Evolutionary conservation across 2,797 vertebrate genomes (phyloP).

Genomic region (Fratercula arctica): DNA sequence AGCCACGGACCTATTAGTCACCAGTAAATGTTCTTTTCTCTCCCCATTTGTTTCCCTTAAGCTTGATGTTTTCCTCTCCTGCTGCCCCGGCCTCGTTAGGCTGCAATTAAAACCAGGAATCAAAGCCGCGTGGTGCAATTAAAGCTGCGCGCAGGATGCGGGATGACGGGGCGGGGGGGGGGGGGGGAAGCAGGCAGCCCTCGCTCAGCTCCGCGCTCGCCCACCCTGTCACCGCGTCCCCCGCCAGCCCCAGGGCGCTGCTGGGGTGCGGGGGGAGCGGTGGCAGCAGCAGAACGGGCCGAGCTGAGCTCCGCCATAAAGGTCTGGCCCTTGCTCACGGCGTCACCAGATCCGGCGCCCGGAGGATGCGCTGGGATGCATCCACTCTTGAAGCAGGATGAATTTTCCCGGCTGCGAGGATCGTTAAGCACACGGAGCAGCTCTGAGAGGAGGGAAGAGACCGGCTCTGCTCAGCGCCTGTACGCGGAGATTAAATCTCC

Average conservation of each 20-base stretch:
- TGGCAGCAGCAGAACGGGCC: neutral
- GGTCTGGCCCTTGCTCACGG: neutral
- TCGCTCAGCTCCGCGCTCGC: neutral
- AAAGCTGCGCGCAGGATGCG: neutral
- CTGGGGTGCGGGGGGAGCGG: fast-evolving
- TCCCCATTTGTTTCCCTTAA: conserved; percentile 18
- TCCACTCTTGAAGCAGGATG: neutral
- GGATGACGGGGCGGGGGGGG: neutral
- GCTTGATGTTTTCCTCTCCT: conserved; percentile 48
- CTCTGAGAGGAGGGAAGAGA: neutral
- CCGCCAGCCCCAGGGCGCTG: fast-evolving
- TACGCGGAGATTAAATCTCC: neutral
- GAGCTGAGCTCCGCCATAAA: neutral
- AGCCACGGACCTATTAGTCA: conserved; percentile 26
- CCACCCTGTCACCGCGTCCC: neutral
- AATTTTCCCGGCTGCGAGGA: neutral
- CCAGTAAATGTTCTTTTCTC: conserved; percentile 50
- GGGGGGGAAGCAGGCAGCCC: neutral
- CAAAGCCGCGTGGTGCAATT: conserved; percentile 8
- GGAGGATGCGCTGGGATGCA: neutral
- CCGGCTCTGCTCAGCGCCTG: fast-evolving
- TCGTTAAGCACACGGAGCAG: neutral
- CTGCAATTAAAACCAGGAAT: conserved; percentile 54
- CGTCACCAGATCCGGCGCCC: neutral
- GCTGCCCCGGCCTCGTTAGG: conserved; percentile 42